Percentiles rank a stretch among this genome's conserved stretches.
These are phyloP conservation scores for Apis cerana DNA, from an alignment of 1,140 invertebrate species.

Conservation along the genomic window DNA sequence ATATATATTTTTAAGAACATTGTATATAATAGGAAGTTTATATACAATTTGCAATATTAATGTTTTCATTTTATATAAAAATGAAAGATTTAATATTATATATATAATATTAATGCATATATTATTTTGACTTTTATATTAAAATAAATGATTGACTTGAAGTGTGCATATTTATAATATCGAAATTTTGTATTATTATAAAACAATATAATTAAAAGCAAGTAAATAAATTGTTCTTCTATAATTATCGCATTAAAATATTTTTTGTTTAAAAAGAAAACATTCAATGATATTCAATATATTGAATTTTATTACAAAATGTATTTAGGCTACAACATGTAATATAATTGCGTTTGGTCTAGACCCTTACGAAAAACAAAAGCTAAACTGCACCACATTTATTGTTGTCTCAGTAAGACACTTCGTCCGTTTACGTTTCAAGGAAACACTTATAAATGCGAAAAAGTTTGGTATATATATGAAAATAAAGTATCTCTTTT, in stretches of 20 bases:
- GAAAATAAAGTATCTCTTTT: constrained; percentile 18
- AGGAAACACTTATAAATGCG: constrained; percentile 68
- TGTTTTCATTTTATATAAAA: not conserved
- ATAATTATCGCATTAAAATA: not conserved
- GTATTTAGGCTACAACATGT: constrained; percentile 81
- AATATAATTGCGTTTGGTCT: constrained; percentile 81
- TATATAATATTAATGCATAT: not conserved
- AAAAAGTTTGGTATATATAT: constrained; percentile 29
- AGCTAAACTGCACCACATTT: constrained; percentile 77
- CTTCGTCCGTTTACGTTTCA: constrained; percentile 65
- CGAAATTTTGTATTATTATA: constrained; percentile 8
- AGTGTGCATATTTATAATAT: constrained; percentile 24
- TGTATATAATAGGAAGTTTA: constrained; percentile 5
- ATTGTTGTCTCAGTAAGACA: constrained; percentile 66
- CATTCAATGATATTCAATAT: constrained; percentile 70
- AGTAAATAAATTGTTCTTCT: constrained; percentile 7
- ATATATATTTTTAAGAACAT: not conserved
- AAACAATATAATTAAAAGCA: constrained; percentile 7
- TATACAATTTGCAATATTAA: constrained; percentile 1
- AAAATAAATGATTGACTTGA: not conserved
- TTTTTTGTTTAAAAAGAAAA: constrained; percentile 2
- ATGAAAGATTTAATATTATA: not conserved
- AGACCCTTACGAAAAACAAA: constrained; percentile 78
- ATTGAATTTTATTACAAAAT: constrained; percentile 81
- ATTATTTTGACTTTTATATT: not conserved